Evolutionary conservation across 2,797 vertebrate genomes (phyloP).

Genomic region (Iguana delicatissima): DNA sequence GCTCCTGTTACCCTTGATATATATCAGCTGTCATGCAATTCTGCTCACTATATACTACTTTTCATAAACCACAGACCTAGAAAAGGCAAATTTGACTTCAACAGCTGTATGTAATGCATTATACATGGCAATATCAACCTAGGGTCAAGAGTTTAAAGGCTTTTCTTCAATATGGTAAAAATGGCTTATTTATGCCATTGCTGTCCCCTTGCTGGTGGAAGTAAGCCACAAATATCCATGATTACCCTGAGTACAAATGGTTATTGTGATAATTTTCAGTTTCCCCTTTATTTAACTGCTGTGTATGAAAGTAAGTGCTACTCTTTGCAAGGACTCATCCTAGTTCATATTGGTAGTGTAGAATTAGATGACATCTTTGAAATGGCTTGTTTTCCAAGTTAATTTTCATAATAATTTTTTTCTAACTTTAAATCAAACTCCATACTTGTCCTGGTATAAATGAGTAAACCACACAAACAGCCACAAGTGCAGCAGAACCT

Average conservation of each 20-base stretch:
- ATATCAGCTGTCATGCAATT: slow-evolving; percentile 72
- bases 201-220: background rate
- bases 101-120: slow-evolving; percentile 65
- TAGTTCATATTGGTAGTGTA: background rate
- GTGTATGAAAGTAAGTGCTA: background rate
- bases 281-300: background rate
- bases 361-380: background rate
- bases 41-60: slow-evolving; percentile 64
- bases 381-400: background rate
- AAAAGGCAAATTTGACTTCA: slow-evolving; percentile 68
- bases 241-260: background rate
- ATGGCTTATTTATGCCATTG: slow-evolving; percentile 16
- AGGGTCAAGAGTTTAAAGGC: slow-evolving; percentile 72
- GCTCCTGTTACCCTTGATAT: slow-evolving; percentile 73
- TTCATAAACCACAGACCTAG: slow-evolving; percentile 68
- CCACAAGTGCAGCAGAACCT: background rate
- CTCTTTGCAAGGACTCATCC: background rate
- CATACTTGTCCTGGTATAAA: background rate
- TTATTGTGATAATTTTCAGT: background rate
- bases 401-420: background rate
- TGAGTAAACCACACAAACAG: background rate
- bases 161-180: slow-evolving; percentile 60
- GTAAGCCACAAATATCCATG: background rate
- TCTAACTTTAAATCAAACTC: background rate
- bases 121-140: slow-evolving; percentile 65